Base-by-base conservation (phyloP, 2,888 invertebrate genomes). In the Trachelus iudaicus region DNA sequence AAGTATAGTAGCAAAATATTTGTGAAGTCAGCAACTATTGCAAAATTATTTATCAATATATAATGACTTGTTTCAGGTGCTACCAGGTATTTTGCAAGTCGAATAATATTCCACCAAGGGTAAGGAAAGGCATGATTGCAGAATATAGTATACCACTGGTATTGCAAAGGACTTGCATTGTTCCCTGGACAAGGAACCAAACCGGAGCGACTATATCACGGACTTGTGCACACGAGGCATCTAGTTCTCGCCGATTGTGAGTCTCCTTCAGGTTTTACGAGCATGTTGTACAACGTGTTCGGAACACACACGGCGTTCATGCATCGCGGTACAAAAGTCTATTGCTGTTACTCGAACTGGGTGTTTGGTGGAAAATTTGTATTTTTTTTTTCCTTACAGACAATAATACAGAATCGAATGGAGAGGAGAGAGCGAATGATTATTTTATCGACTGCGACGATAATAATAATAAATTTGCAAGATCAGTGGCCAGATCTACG, bases 171-270 rank as follows among this genome's bases (percentile, higher is more conserved):
- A 81, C 77, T 81, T 71, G 56, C 83, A 85, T 85, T 84, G 85
- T 85, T 80, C 81, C 73, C 83, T 84, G 84, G 83, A 80, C 79
- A 84, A 85, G 82, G 80, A 85, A 80, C 80, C 80, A 78, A 78
- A 75, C 69, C 15, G 73, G 69, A 33, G 69, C 69, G 73, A 74
- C 40, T 71, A 73, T 84, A 83, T 81, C 84, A 85, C 83, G 85
- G 83, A 79, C 78, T 77, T 77, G 75, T 85, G 83, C 85, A 76
- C 85, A 81, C 79, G 76, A 83, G 85, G 85, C 77, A 84, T 84
- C 82, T 80, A 80, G 78, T 80, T 79, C 80, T 80, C 81, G 15
- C 34, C 71, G 31, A 71, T 71, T 33, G 31, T 71, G 33, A 33
- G 71, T 71, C 56, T 71, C 71, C 71, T 71, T 71, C 71, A 33